Evolutionary conservation across 2,113 vertebrate genomes (phyloP), one percentile per base, ranked within the genome.

Genomic region (Rhynchopsitta pachyrhyncha): DNA sequence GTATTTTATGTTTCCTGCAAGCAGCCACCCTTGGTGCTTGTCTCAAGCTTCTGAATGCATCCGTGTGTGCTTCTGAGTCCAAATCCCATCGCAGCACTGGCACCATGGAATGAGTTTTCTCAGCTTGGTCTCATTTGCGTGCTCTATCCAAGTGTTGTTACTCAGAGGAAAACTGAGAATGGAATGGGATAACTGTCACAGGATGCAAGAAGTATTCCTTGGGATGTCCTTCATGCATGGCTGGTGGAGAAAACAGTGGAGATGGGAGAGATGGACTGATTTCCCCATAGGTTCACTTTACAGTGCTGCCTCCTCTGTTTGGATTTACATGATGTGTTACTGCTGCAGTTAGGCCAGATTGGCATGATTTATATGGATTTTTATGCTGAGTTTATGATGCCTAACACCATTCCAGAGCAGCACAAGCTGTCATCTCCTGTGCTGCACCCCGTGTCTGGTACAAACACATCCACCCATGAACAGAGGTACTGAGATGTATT

Each of bases 361-460:
- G 83, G 74, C 86, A 60, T 39, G 7, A 19, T 67, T 90, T 50
- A 22, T 86, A 27, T 53, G 91, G 64, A n/a, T 42, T 92, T 93
- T 88, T 83, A 6, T 63, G 60, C 68, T 42, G 94, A 63, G 63
- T 81, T 94, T 60, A 41, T 95, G 94, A 33, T 91, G 70, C 77
- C 55, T 68, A 17, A 35, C 70, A 41, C 59, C 28, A 16, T 85
- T 89, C 37, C 79, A 79, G 47, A 82, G 78, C 49, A 86, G 67
- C 68, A 80, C 62, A 63, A 81, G 73, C 71, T 96, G 67, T 70
- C 44, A 4, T 60, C 71, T 80, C 85, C 71, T 63, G 49, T 46
- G 44, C 88, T 67, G 44, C 41, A 90, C 76, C 53, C 60, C n/a
- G 37, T 46, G 9, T 41, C 75, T 90, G 71, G 2, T 19, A 5